These are phyloP conservation scores for Vireo griseus DNA, from an alignment of 2,797 vertebrate species.

Conservation along the genomic window DNA sequence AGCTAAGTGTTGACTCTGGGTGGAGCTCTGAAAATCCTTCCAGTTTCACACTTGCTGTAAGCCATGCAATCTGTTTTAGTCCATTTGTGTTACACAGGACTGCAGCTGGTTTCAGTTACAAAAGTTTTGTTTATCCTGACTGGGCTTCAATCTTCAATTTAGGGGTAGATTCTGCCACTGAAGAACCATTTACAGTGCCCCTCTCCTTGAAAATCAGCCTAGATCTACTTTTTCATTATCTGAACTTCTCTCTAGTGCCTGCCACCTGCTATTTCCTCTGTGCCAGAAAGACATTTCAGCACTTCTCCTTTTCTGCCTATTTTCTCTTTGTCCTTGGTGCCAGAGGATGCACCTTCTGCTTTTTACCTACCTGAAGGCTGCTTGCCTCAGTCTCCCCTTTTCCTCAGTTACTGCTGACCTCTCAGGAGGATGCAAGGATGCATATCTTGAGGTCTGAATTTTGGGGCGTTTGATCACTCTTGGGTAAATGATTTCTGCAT, in stretches of 20 bases:
- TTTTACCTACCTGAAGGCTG: not conserved
- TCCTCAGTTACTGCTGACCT: not conserved
- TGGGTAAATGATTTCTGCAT: not conserved
- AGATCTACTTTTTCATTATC: not conserved
- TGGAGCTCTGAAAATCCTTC: not conserved
- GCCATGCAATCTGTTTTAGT: not conserved
- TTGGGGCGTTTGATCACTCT: not conserved
- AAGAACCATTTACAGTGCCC: not conserved
- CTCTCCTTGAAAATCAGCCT: not conserved
- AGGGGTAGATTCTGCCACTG: not conserved
- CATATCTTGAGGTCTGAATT: not conserved
- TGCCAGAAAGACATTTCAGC: not conserved
- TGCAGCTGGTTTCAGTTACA: not conserved
- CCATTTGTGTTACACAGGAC: not conserved
- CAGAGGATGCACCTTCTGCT: not conserved
- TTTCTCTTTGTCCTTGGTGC: not conserved
- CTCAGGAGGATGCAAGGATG: not conserved
- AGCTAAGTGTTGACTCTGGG: not conserved
- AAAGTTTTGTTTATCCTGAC: not conserved
- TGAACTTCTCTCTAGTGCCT: not conserved
- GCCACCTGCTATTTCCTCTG: constrained; percentile 31
- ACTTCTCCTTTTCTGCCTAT: not conserved
- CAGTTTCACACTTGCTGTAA: not conserved
- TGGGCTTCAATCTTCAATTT: not conserved
- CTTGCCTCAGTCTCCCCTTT: not conserved